phyloP scores from a whole-genome alignment of 2,797 vertebrate genomes.

The Sebastes oblongus region DNA sequence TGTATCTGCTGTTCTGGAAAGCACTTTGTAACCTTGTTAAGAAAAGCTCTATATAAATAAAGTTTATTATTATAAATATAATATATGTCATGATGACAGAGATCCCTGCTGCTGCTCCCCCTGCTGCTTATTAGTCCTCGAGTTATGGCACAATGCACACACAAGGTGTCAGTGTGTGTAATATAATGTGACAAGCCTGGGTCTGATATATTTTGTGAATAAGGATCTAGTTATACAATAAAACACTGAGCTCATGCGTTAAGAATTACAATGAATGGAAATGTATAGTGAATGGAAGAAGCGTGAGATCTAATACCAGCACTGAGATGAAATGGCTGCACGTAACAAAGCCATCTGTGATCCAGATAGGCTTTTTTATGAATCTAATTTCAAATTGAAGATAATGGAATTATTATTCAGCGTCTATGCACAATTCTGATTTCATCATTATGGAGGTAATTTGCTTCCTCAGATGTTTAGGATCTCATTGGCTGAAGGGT shows the following conservation, averaged over 20 bases:
- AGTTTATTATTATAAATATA: too few relatives aligned
- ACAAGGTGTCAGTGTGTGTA: constrained; percentile 53
- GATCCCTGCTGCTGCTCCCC: not conserved
- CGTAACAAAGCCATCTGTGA: constrained; percentile 7
- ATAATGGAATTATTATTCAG: constrained; percentile 13
- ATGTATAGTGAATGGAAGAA: not conserved
- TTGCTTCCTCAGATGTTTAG: constrained; percentile 10
- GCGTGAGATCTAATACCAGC: not conserved
- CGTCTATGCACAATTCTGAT: constrained; percentile 2
- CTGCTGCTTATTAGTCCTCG: not conserved
- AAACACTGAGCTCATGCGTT: not conserved
- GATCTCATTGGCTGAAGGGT: not conserved
- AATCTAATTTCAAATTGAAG: constrained; percentile 15
- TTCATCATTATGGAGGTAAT: not conserved
- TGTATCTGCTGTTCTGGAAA: too few relatives aligned
- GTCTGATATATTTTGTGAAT: constrained; percentile 8
- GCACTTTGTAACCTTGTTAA: too few relatives aligned
- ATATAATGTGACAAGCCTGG: not conserved
- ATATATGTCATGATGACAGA: not conserved
- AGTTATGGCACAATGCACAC: constrained; percentile 19
- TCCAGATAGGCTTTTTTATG: not conserved
- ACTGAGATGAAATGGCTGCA: not conserved
- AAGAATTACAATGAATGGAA: not conserved
- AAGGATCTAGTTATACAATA: constrained; percentile 13
- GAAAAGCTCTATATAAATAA: too few relatives aligned